Evolutionary conservation across 2,797 vertebrate species (phyloP).

Genomic region (Lithobates sylvaticus): DNA sequence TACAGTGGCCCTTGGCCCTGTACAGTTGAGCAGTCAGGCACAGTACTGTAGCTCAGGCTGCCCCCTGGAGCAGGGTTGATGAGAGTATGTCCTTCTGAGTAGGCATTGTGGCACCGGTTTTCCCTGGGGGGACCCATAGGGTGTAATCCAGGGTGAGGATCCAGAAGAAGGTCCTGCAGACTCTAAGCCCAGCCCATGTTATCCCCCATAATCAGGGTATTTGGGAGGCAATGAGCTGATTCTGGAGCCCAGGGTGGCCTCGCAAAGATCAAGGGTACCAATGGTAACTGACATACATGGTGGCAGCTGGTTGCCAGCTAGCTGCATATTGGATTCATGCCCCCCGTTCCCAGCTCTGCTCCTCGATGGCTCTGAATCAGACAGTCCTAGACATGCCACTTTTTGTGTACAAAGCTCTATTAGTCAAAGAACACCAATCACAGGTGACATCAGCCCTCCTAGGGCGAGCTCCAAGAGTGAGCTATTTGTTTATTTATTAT

Average conservation of each 20-base stretch:
- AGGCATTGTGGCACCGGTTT: constrained; percentile 75
- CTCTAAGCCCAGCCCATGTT: constrained; percentile 77
- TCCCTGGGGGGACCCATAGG: constrained; percentile 77
- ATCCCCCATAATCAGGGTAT: constrained; percentile 80
- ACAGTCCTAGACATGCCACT: constrained; percentile 67
- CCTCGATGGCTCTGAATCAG: constrained; percentile 59
- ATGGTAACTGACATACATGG: constrained; percentile 85
- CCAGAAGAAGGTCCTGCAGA: constrained; percentile 72
- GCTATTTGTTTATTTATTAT: too few species aligned
- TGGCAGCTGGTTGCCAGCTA: constrained; percentile 70
- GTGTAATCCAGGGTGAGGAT: constrained; percentile 73
- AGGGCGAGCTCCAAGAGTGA: too few species aligned
- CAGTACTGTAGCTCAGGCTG: constrained; percentile 75
- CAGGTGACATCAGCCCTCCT: constrained; percentile 69
- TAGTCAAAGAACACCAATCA: constrained; percentile 80
- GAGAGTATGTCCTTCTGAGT: constrained; percentile 68
- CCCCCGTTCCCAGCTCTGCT: constrained; percentile 61
- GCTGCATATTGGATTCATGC: constrained; percentile 75
- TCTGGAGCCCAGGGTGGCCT: constrained; percentile 74
- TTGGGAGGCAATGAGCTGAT: constrained; percentile 78
- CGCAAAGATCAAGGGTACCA: constrained; percentile 80
- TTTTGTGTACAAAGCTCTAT: constrained; percentile 77
- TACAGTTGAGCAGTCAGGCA: constrained; percentile 74
- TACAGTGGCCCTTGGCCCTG: constrained; percentile 71
- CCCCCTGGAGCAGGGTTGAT: constrained; percentile 66